Percentiles rank a stretch among this genome's conserved stretches.
Evolutionary conservation across 1,140 invertebrate genomes (phyloP).

Genomic region (Hylaeus anthracinus): DNA sequence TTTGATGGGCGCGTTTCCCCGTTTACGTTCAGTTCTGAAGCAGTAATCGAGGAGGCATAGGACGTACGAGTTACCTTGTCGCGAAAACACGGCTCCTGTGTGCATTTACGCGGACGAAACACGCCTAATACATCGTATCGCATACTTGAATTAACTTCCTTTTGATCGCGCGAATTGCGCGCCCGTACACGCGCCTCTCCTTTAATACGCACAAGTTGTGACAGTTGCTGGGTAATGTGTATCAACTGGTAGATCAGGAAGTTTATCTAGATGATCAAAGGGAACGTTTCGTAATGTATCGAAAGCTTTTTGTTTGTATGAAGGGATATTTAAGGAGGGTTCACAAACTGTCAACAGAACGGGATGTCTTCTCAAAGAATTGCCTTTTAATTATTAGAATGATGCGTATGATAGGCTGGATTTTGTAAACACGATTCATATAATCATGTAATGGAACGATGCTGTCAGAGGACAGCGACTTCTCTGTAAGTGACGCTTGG

Average conservation of each 20-base stretch:
- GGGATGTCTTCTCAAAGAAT: no score
- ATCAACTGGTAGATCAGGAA: neutral
- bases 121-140: conserved; percentile 1
- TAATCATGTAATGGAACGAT: no score
- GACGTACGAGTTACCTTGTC: conserved; percentile 8
- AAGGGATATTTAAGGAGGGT: no score
- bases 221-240: neutral
- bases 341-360: no score
- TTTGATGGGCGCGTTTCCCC: conserved; percentile 46
- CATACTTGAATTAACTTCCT: conserved; percentile 48
- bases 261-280: conserved; percentile 27
- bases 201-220: neutral
- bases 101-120: no score
- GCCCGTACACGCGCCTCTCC: neutral
- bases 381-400: no score
- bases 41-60: conserved; percentile 9
- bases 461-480: no score
- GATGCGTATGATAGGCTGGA: no score
- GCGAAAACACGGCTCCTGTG: neutral
- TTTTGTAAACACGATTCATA: no score
- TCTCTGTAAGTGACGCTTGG: no score
- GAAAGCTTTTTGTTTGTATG: no score
- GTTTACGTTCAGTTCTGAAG: conserved; percentile 18
- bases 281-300: neutral
- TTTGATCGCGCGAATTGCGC: conserved; percentile 37